Percentiles rank a stretch among this genome's conserved stretches.
Conservation (phyloP, 2,888 invertebrate genomes). For the Lamproptera curius region DNA sequence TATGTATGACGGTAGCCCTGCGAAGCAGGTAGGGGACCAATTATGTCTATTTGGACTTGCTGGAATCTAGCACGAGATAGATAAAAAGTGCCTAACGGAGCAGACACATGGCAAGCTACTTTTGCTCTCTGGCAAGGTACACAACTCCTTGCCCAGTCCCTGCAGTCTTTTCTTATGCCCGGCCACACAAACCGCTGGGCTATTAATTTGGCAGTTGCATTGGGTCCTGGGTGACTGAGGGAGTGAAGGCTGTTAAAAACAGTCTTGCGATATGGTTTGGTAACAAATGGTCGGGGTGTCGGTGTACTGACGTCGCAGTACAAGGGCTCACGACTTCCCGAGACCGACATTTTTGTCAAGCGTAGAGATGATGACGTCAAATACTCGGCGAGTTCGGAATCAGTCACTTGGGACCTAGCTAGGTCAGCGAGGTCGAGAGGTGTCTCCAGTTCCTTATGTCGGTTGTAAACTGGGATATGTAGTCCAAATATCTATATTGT, state of each 20-base stretch:
- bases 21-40: constrained; percentile 29
- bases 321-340: background rate
- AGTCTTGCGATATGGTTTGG: no score
- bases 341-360: background rate
- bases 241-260: constrained; percentile 21
- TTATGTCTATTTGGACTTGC: constrained; percentile 39
- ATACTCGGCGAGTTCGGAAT: constrained; percentile 24
- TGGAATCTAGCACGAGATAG: constrained; percentile 31
- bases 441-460: no score
- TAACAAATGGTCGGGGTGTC: no score
- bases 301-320: no score
- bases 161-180: constrained; percentile 21
- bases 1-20: constrained; percentile 25
- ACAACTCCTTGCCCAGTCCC: constrained; percentile 21
- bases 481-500: no score
- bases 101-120: constrained; percentile 19
- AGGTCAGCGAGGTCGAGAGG: no score
- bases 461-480: no score
- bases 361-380: constrained; percentile 2
- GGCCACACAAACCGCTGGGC: constrained; percentile 25
- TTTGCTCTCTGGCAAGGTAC: constrained; percentile 20
- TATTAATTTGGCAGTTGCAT: constrained; percentile 16
- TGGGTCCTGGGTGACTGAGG: constrained; percentile 26
- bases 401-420: constrained; percentile 23
- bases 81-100: constrained; percentile 23